Base-by-base conservation (phyloP, 2,888 invertebrate genomes). In the Cylindroiulus punctatus region DNA sequence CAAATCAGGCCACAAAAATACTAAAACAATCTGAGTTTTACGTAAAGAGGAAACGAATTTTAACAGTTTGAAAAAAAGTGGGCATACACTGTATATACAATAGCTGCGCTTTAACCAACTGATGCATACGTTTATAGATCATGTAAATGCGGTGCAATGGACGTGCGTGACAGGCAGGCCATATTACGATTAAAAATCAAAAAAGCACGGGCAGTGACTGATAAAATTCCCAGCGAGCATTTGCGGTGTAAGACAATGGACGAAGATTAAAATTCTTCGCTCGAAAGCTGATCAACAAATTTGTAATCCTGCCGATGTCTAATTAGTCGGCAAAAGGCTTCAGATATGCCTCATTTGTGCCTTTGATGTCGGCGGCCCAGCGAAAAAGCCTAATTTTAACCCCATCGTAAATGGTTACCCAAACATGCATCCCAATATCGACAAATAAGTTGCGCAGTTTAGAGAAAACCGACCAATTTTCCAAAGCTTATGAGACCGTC, bases 361-460 rank as follows among this genome's bases (percentile, higher is more conserved):
- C 57, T 57, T 57, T 57, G 57, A 57, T 57, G 57, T 57, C 22
- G 22, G 57, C 57, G n/a, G 22, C n/a, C 22, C 8, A 17, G 17
- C 10, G 7, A 57, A 57, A 57, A 57, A 22, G 19, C 12, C 52
- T 52, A 52, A 52, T 52, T 52, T n/a, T 19, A 52, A 57, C 57
- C 57, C 57, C 22, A 57, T 44, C 44, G 10, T 57, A 57, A 57
- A 57, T 57, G 57, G 57, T 57, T 57, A 57, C 57, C 57, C 57
- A 57, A 57, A 57, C 57, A 57, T 57, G 22, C 57, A 57, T 22
- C 57, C 57, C 7, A 22, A 57, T 57, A 22, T 57, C 22, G 22
- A 22, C 17, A 57, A 22, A 19, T 17, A 57, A 22, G 22, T 57
- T 52, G 52, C n/a, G 52, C n/a, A 19, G 52, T 52, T 52, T 52